These are phyloP conservation scores for Therioaphis trifolii DNA, from an alignment of 2,888 invertebrate genomes.

Conservation along the genomic window DNA sequence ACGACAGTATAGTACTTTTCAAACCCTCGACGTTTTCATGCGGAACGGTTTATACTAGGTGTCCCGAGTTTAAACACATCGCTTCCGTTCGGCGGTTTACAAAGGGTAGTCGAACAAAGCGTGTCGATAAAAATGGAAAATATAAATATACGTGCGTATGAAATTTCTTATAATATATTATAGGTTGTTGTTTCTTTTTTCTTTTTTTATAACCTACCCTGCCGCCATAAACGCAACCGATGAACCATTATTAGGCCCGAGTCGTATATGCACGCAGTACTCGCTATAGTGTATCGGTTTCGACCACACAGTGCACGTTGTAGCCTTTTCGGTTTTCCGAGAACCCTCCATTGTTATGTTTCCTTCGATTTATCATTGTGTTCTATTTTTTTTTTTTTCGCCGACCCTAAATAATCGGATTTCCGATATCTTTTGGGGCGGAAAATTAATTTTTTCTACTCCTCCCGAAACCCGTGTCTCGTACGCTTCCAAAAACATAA, in stretches of 20 bases:
- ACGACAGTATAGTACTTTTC: constrained; percentile 5
- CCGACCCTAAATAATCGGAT: constrained; percentile 52
- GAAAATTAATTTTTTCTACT: constrained; percentile 50
- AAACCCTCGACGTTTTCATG: constrained; percentile 53
- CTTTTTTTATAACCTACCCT: constrained; percentile 20
- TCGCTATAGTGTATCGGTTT: constrained; percentile 46
- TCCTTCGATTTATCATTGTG: constrained; percentile 46
- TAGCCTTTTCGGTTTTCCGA: constrained; percentile 2
- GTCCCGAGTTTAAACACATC: constrained; percentile 40
- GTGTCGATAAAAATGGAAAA: constrained; percentile 51
- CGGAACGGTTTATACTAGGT: constrained; percentile 49
- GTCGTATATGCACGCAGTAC: constrained; percentile 8
- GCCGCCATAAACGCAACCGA: constrained; percentile 25
- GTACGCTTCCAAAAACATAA: constrained; percentile 11
- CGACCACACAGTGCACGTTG: constrained; percentile 33
- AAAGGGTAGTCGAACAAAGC: constrained; percentile 46
- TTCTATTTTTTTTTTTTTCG: constrained; percentile 27
- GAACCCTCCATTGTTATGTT: constrained; percentile 51
- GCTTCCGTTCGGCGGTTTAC: constrained; percentile 46
- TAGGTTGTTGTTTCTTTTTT: not conserved
- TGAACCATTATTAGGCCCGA: constrained; percentile 45
- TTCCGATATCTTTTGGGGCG: constrained; percentile 55
- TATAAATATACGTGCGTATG: not conserved
- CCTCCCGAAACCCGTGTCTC: not conserved
- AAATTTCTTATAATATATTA: constrained; percentile 39